Evolutionary conservation across 2,797 vertebrate genomes (phyloP).

Genomic region (Clarias fuscus): DNA sequence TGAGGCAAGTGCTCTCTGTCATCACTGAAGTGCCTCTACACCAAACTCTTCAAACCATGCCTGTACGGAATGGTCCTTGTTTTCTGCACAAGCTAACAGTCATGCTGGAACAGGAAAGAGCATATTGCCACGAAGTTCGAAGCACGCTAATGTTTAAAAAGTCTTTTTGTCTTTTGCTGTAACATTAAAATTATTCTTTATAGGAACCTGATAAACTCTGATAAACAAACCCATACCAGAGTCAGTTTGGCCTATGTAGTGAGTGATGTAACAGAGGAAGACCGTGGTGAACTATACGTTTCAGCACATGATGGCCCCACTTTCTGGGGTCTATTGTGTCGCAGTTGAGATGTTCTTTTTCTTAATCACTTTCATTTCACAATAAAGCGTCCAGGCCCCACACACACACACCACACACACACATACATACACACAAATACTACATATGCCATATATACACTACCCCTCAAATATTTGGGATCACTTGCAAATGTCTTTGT

Average conservation of each 20-base stretch:
- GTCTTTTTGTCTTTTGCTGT: not conserved
- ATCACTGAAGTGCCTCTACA: not conserved
- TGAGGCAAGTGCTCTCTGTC: not conserved
- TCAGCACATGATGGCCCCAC: not conserved
- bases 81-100: not conserved
- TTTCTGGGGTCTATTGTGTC: not conserved
- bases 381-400: not conserved
- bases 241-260: not conserved
- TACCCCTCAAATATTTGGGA: too few relatives aligned
- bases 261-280: conserved; percentile 1
- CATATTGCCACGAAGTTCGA: not conserved
- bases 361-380: not conserved
- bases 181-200: not conserved
- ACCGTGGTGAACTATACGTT: not conserved
- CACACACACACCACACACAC: too few relatives aligned
- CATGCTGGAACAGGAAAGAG: not conserved
- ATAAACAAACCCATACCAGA: not conserved
- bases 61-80: not conserved
- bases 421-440: too few relatives aligned
- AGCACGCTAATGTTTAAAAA: not conserved
- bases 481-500: too few relatives aligned
- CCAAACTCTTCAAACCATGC: not conserved
- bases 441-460: too few relatives aligned
- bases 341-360: not conserved
- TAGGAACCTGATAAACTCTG: not conserved